Evolutionary conservation across 2,888 invertebrate genomes (phyloP), one percentile per base, ranked within the genome.

Genomic region (Diarsia brunnea): DNA sequence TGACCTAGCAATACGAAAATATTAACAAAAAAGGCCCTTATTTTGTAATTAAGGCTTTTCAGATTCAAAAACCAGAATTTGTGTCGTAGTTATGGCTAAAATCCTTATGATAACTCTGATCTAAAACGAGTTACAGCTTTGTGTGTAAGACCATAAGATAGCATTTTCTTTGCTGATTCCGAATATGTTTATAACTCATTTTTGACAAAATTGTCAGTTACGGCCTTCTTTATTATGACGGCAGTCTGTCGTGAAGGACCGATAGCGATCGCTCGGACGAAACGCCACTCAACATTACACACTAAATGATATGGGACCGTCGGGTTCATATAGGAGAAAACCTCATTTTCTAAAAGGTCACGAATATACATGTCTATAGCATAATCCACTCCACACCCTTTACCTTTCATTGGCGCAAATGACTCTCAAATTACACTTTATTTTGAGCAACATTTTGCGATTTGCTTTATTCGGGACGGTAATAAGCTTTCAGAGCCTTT

Each of bases 211-310:
- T n/a, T n/a, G n/a, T n/a, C n/a, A n/a, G n/a, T n/a, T n/a, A n/a
- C n/a, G n/a, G n/a, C n/a, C n/a, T n/a, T n/a, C n/a, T n/a, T n/a
- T n/a, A n/a, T n/a, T n/a, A n/a, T n/a, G n/a, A n/a, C n/a, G n/a
- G n/a, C n/a, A n/a, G n/a, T n/a, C n/a, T 84, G 87, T 75, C 84
- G 76, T 80, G 82, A 69, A 83, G 81, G 81, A 80, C 83, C 86
- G 87, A 91, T 90, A 88, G 88, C 85, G 83, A 89, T 90, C 87
- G 85, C 81, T 81, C 84, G 80, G 79, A 84, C 88, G 84, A 89
- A 91, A 92, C 88, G 93, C 91, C 94, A 93, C 90, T 93, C 90
- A 82, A 85, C 84, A 92, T 93, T 91, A 93, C 87, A 89, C 85
- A 88, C 84, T 89, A 87, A 85, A 88, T 89, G 89, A 89, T 87